phyloP scores from a whole-genome alignment of 1,140 invertebrate species.

The Mylabris phalerata region DNA sequence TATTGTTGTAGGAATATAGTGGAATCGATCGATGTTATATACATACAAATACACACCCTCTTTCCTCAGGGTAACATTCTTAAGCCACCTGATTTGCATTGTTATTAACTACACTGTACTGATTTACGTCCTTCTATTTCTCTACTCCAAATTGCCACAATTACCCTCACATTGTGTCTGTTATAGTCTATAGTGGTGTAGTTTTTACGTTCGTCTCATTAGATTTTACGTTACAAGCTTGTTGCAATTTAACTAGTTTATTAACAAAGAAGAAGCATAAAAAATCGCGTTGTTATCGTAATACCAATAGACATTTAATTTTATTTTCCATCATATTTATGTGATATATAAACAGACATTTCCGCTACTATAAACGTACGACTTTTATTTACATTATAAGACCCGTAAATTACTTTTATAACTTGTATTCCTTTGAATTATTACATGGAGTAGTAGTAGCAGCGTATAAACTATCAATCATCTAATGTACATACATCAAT shows the following conservation, averaged over 20 bases:
- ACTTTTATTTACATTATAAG: slow-evolving; percentile 12
- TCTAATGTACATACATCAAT: too few species aligned
- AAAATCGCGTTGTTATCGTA: too few species aligned
- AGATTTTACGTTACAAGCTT: too few species aligned
- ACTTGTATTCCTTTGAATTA: slow-evolving; percentile 10
- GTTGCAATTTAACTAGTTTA: too few species aligned
- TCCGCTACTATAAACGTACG: slow-evolving; percentile 11
- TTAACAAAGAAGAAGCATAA: too few species aligned
- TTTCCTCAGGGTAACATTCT: slow-evolving; percentile 18
- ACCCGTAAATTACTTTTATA: slow-evolving; percentile 14
- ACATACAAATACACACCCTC: too few species aligned
- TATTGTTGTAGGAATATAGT: too few species aligned
- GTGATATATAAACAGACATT: slow-evolving; percentile 9
- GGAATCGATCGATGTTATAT: too few species aligned
- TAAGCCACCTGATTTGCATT: slow-evolving; percentile 23
- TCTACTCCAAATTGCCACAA: slow-evolving; percentile 6
- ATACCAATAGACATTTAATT: not conserved
- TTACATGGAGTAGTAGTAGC: not conserved
- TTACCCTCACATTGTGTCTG: not conserved
- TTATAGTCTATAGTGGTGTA: too few species aligned
- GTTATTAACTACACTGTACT: slow-evolving; percentile 22
- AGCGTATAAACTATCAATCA: too few species aligned
- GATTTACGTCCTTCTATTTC: slow-evolving; percentile 19
- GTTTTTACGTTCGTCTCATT: too few species aligned
- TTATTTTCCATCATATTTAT: slow-evolving; percentile 10